A percentile compares a stretch with the other conserved stretches of the same genome.
Evolutionary conservation across 2,797 vertebrate genomes (phyloP).

Genomic region (Gobio occitaniae): DNA sequence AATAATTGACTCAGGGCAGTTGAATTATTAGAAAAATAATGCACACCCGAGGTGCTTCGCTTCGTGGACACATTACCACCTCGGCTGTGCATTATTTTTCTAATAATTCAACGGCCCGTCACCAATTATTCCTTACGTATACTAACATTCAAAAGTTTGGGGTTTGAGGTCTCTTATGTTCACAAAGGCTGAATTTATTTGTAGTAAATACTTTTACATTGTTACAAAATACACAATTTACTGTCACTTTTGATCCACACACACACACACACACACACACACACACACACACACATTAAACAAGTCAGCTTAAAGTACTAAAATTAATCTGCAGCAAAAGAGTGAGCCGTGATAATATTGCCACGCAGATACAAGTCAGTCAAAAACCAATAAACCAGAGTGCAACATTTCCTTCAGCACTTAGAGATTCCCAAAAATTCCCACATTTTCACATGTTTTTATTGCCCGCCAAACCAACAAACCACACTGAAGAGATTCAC

Average conservation of each 20-base stretch:
- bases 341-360: not conserved
- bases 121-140: not conserved
- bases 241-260: not conserved
- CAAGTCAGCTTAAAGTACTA: not conserved
- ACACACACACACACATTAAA: not conserved
- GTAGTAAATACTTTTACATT: too few species aligned
- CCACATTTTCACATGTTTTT: not conserved
- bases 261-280: too few species aligned
- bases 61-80: too few species aligned
- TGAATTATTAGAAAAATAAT: too few species aligned
- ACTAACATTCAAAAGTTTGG: not conserved
- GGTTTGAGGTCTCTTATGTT: not conserved
- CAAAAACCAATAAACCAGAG: not conserved
- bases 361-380: not conserved
- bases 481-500: constrained; percentile 34
- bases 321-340: not conserved
- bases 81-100: too few species aligned
- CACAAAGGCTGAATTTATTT: not conserved
- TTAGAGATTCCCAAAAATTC: not conserved
- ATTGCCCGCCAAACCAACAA: constrained; percentile 32
- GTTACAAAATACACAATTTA: too few species aligned
- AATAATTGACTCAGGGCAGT: too few species aligned
- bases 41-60: too few species aligned
- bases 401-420: not conserved
- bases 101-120: too few species aligned